A percentile compares a stretch with the other conserved stretches of the same genome.
These are phyloP conservation scores for Drosophila cardini DNA, from an alignment of 1,140 invertebrate species.

Conservation along the genomic window DNA sequence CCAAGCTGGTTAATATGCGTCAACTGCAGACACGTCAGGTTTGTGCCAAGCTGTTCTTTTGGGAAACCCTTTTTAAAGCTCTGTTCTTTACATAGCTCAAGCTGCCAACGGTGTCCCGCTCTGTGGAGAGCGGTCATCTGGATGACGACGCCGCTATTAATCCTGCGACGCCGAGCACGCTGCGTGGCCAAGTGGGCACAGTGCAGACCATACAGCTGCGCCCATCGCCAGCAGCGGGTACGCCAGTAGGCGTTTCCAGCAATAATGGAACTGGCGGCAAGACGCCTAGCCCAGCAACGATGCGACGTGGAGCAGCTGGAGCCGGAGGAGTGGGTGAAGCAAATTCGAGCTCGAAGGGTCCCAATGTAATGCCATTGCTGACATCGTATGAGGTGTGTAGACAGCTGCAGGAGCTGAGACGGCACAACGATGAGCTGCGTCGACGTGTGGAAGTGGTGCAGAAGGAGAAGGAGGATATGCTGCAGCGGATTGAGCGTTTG, in stretches of 20 bases:
- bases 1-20: conserved; percentile 72
- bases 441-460: conserved; percentile 58
- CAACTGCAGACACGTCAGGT: conserved; percentile 70
- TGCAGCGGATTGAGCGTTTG: conserved; percentile 68
- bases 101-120: conserved; percentile 43
- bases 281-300: background rate
- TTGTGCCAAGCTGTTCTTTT: background rate
- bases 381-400: conserved; percentile 76
- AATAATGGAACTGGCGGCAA: conserved; percentile 57
- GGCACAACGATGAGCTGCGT: conserved; percentile 76
- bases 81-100: conserved; percentile 44
- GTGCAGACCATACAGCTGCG: conserved; percentile 71
- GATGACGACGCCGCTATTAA: conserved; percentile 44
- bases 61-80: background rate
- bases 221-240: conserved; percentile 44
- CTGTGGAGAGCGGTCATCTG: conserved; percentile 12
- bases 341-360: conserved; percentile 37
- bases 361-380: conserved; percentile 72
- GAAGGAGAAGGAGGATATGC: conserved; percentile 71
- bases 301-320: conserved; percentile 22
- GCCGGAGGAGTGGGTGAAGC: background rate
- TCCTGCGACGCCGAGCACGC: conserved; percentile 40
- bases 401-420: conserved; percentile 73
- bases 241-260: conserved; percentile 9
- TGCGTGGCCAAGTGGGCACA: conserved; percentile 66